Base-by-base conservation (phyloP, 2,888 invertebrate species). In the Calameuta filiformis region DNA sequence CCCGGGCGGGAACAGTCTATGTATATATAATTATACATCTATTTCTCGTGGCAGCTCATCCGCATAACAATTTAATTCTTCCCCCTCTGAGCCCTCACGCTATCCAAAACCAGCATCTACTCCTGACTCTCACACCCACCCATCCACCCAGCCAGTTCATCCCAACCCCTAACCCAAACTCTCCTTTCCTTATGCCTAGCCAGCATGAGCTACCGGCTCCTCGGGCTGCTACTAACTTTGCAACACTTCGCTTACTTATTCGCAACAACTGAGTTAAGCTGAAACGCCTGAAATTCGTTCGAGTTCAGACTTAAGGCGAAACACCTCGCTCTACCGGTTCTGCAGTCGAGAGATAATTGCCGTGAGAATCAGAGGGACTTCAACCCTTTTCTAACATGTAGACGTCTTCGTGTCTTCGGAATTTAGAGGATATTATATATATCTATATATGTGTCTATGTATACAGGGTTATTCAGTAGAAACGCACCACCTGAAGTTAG, bases 231-330 rank as follows among this genome's bases (percentile, higher is more conserved):
- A 76, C 74, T 84, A 90, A 90, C 90, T 90, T 90, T 86, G 89
- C 89, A 90, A 89, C 90, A 90, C 90, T 90, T 90, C 89, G 87
- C 90, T 91, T 90, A 91, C 90, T 91, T 90, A 90, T 91, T 90
- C 90, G 90, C 90, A 90, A 90, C 91, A 90, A 90, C 86, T 86
- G 87, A 90, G 89, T 90, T 89, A 88, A 88, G 88, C 87, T 83
- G 40, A 40, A 40, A 40, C 40, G 40, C 69, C 31, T 33, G 86
- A 87, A 87, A 87, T 89, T 89, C 89, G 86, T 87, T 88, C 87
- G 87, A 85, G 85, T 81, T 79, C 83, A 81, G 87, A 86, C 86
- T 89, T 84, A 81, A 83, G 83, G 83, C 84, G 83, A 80, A 85
- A 88, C 87, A 87, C 86, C 88, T 86, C 86, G 82, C 84, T 80